Evolutionary conservation across 35 echinoderm and acorn worm species (phyloP).

Genomic region (Ophiothrix spiculata): DNA sequence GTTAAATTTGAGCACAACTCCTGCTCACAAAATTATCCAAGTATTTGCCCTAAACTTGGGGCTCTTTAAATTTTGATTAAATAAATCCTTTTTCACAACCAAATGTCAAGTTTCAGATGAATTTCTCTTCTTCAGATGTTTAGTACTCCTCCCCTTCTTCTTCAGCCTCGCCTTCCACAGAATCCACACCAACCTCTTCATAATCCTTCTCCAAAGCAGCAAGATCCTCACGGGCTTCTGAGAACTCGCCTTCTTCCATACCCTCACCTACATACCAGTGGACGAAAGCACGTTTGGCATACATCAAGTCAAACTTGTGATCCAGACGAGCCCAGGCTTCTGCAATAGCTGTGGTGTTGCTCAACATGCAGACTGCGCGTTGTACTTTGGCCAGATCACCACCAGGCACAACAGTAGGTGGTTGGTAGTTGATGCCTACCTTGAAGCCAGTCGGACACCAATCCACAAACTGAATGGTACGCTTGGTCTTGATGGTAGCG

Average conservation of each 20-base stretch:
- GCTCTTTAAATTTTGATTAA: too few relatives aligned
- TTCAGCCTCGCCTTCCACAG: constrained; percentile 4
- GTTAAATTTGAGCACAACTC: too few relatives aligned
- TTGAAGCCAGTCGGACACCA: constrained; percentile 87
- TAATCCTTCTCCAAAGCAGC: constrained; percentile 59
- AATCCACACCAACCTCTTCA: constrained; percentile 46
- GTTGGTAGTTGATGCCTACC: constrained; percentile 76
- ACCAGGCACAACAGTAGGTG: constrained; percentile 49
- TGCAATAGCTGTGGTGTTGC: constrained; percentile 65
- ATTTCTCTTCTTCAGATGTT: too few relatives aligned
- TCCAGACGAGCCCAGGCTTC: constrained; percentile 65
- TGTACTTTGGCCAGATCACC: constrained; percentile 56
- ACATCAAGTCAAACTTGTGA: constrained; percentile 80
- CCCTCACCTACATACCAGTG: constrained; percentile 68
- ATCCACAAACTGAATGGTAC: constrained; percentile 67
- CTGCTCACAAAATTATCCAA: too few relatives aligned
- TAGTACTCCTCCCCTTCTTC: constrained; percentile 7
- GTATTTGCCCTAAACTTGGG: too few relatives aligned
- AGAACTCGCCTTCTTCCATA: constrained; percentile 66
- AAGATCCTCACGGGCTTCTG: constrained; percentile 66
- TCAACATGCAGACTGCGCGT: constrained; percentile 64
- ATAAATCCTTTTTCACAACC: too few relatives aligned
- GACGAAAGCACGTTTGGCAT: constrained; percentile 69
- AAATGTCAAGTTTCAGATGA: too few relatives aligned
- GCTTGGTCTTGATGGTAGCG: constrained; percentile 56